phyloP scores from a whole-genome alignment of 2,888 invertebrate genomes.

The Dorcus hopei region DNA sequence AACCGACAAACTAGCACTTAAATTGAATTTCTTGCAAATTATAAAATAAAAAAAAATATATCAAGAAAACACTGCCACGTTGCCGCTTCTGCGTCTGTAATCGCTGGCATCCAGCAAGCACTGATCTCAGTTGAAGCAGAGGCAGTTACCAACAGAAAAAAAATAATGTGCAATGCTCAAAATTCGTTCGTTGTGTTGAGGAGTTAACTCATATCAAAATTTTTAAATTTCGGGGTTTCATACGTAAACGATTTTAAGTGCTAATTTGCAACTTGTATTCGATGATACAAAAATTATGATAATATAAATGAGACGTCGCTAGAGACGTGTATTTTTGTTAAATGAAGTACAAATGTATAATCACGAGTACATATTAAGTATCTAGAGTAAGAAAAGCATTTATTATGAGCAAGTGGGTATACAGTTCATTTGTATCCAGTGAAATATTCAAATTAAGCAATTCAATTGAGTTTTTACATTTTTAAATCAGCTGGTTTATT shows the following conservation, averaged over 20 bases:
- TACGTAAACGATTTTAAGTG: conserved; percentile 25
- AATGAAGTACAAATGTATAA: conserved; percentile 47
- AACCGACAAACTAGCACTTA: conserved; percentile 3
- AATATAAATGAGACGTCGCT: conserved; percentile 34
- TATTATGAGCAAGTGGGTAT: conserved; percentile 12
- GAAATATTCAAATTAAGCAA: not conserved
- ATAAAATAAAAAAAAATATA: not conserved
- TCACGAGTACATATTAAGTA: conserved; percentile 27
- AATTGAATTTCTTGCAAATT: conserved; percentile 2
- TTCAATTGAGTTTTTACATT: conserved; percentile 1
- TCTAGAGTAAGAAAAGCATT: conserved; percentile 18
- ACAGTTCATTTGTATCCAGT: conserved; percentile 1
- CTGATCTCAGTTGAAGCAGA: conserved; percentile 3
- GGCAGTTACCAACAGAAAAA: not conserved
- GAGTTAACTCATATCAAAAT: not conserved
- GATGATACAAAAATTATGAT: conserved; percentile 31
- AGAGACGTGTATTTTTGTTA: conserved; percentile 48
- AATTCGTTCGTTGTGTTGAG: not conserved
- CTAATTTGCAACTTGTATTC: conserved; percentile 30
- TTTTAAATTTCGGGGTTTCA: not conserved
- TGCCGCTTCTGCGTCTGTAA: not conserved
- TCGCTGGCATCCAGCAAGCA: conserved; percentile 17
- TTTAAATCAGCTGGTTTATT: not conserved
- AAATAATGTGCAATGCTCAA: conserved; percentile 7
- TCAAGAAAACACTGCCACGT: conserved; percentile 7